Percentiles rank a stretch among this genome's conserved stretches.
Conservation (phyloP, 1,140 invertebrate genomes). For the Bombus huntii region DNA sequence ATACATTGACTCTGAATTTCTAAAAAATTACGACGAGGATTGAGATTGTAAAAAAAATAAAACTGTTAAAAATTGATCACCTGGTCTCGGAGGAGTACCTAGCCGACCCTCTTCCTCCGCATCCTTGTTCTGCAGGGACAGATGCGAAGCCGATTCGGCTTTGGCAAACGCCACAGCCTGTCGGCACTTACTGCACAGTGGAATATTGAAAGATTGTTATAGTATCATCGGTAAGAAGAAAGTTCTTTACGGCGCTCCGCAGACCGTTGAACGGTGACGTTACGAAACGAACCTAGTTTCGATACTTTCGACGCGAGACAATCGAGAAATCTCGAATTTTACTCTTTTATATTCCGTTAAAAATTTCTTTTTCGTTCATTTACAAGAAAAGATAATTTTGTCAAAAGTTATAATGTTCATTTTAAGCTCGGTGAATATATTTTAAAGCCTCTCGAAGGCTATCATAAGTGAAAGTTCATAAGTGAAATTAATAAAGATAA, state of each 20-base stretch:
- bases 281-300: slow-evolving; percentile 26
- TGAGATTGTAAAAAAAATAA: too few relatives aligned
- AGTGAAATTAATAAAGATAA: too few relatives aligned
- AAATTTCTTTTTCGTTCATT: background rate
- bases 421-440: too few relatives aligned
- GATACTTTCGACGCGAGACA: slow-evolving; percentile 1
- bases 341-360: background rate
- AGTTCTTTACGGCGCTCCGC: background rate
- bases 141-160: slow-evolving; percentile 53
- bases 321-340: slow-evolving; percentile 18
- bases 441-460: too few relatives aligned
- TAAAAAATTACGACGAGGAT: background rate
- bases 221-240: slow-evolving; percentile 33
- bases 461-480: too few relatives aligned
- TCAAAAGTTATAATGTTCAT: too few relatives aligned
- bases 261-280: slow-evolving; percentile 7
- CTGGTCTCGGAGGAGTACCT: slow-evolving; percentile 77
- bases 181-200: slow-evolving; percentile 67
- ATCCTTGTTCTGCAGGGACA: slow-evolving; percentile 42
- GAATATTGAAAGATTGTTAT: slow-evolving; percentile 65
- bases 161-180: slow-evolving; percentile 65
- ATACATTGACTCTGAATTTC: too few relatives aligned
- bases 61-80: slow-evolving; percentile 57
- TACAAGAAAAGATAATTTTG: too few relatives aligned
- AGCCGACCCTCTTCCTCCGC: slow-evolving; percentile 65